phyloP scores from a whole-genome alignment of 2,113 vertebrate genomes.

The Petrocephalus zakoni region DNA sequence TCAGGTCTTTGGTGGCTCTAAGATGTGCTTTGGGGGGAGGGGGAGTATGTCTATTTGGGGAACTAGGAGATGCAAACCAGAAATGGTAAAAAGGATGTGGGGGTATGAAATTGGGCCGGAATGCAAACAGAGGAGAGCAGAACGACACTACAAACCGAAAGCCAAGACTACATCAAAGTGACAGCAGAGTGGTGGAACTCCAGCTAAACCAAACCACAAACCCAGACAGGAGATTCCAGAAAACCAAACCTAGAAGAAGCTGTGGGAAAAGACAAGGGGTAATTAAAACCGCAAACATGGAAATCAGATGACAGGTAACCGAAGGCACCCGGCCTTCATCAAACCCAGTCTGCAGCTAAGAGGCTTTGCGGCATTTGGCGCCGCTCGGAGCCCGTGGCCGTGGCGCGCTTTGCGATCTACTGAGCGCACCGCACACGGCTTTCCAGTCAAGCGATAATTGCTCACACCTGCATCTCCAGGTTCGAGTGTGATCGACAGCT shows the following conservation, averaged over 20 bases:
- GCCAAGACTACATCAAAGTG: not conserved
- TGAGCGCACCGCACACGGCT: not conserved
- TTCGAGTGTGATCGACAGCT: conserved; percentile 40
- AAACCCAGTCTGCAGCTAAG: not conserved
- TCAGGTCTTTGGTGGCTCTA: not conserved
- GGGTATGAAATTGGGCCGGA: not conserved
- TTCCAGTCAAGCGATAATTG: conserved; percentile 28
- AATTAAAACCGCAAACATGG: not conserved
- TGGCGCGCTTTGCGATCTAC: not conserved
- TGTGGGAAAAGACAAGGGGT: not conserved
- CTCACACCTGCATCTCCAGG: conserved; percentile 47
- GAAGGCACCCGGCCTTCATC: not conserved
- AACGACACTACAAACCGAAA: not conserved
- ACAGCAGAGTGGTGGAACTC: not conserved
- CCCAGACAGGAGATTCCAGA: not conserved
- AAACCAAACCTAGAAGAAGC: not conserved
- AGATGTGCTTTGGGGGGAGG: not conserved
- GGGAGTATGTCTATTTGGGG: not conserved
- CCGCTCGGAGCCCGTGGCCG: not conserved
- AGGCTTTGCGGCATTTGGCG: not conserved
- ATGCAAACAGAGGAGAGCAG: not conserved
- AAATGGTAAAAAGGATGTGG: not conserved
- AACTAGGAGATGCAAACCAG: not conserved
- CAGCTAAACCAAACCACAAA: not conserved
- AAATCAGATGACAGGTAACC: not conserved